Conservation (phyloP, 2,888 invertebrate genomes). For the Microdon myrmicae region DNA sequence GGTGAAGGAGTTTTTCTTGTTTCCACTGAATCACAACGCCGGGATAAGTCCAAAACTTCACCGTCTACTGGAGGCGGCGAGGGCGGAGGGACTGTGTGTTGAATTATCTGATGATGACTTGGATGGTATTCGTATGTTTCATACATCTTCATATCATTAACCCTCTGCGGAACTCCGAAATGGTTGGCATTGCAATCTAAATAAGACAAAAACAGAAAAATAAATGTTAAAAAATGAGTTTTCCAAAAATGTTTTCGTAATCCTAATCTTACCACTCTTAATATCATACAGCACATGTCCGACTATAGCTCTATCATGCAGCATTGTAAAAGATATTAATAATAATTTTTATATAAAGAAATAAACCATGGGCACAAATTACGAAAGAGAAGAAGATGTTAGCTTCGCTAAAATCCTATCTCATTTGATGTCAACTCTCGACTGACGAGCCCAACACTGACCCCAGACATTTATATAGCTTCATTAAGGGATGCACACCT, state of each 20-base stretch:
- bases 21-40: slow-evolving; percentile 63
- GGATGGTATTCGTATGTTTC: slow-evolving; percentile 61
- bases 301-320: slow-evolving; percentile 63
- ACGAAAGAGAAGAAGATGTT: no score
- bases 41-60: slow-evolving; percentile 65
- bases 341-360: no score
- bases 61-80: slow-evolving; percentile 42
- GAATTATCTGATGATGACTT: slow-evolving; percentile 58
- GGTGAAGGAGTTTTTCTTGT: slow-evolving; percentile 64
- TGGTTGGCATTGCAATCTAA: slow-evolving; percentile 40
- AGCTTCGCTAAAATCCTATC: no score
- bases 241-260: slow-evolving; percentile 1
- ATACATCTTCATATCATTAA: slow-evolving; percentile 60
- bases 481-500: no score
- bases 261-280: slow-evolving; percentile 59
- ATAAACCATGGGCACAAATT: no score
- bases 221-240: neutral
- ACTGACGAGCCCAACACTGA: no score
- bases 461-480: no score
- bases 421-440: no score
- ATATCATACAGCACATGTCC: slow-evolving; percentile 62
- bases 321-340: no score
- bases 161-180: slow-evolving; percentile 35
- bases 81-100: no score
- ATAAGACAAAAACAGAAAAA: neutral